A percentile compares a stretch with the other conserved stretches of the same genome.
These are phyloP conservation scores for Crotalus helleri DNA, from an alignment of 2,113 vertebrate species.

Conservation along the genomic window DNA sequence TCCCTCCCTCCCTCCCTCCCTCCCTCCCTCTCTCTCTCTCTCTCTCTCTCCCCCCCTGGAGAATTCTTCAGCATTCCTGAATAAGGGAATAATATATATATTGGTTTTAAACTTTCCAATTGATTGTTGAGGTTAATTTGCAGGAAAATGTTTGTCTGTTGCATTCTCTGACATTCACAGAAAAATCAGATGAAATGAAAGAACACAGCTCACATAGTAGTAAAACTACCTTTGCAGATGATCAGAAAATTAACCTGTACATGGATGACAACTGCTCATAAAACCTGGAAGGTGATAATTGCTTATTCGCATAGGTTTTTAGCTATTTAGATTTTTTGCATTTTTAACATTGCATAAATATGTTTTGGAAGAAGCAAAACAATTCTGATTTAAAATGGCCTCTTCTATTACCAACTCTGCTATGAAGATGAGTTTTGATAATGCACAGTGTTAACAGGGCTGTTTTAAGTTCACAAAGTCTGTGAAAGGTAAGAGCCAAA, in stretches of 20 bases:
- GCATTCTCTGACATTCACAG: not conserved
- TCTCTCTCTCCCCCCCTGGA: too few relatives aligned
- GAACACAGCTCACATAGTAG: not conserved
- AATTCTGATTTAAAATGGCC: not conserved
- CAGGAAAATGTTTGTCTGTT: not conserved
- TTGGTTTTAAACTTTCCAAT: too few relatives aligned
- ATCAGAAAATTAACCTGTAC: not conserved
- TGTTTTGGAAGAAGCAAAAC: not conserved
- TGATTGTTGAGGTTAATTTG: not conserved
- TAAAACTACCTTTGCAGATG: not conserved
- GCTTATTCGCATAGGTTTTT: not conserved
- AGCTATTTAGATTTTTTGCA: not conserved
- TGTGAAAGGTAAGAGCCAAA: not conserved
- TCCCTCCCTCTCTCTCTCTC: too few relatives aligned
- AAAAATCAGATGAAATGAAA: not conserved
- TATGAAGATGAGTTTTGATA: not conserved
- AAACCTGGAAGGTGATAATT: not conserved
- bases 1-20: too few relatives aligned
- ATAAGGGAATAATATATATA: too few relatives aligned
- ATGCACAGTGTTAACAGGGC: not conserved
- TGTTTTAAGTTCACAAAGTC: not conserved
- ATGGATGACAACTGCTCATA: not conserved
- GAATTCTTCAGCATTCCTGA: too few relatives aligned
- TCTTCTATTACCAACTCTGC: not conserved
- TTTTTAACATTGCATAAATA: not conserved